phyloP scores from a whole-genome alignment of 2,888 invertebrate species.

The Yponomeuta evonymella region DNA sequence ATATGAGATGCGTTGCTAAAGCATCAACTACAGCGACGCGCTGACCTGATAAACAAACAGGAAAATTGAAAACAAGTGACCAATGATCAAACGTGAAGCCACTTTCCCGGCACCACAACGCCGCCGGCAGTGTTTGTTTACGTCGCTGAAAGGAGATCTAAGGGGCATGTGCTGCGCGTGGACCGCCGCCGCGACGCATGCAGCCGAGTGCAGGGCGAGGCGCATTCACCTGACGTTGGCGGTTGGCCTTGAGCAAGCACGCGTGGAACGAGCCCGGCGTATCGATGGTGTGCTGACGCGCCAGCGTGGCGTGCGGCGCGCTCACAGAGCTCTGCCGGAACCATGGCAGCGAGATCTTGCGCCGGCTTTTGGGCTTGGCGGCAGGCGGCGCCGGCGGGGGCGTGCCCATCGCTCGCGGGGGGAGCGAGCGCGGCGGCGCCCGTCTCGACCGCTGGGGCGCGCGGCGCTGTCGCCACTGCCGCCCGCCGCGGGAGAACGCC shows the following conservation, averaged over 20 bases:
- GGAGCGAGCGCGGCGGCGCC: constrained; percentile 36
- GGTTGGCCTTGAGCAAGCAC: constrained; percentile 81
- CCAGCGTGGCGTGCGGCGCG: constrained; percentile 82
- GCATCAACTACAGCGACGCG: background rate
- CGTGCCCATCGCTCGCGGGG: constrained; percentile 50
- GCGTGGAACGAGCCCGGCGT: constrained; percentile 91
- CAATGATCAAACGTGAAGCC: background rate
- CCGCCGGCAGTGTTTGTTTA: constrained; percentile 25
- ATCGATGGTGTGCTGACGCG: constrained; percentile 93
- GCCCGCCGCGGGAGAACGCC: constrained; percentile 29
- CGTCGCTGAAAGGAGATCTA: constrained; percentile 26
- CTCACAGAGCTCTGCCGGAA: constrained; percentile 88
- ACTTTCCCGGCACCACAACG: constrained; percentile 19
- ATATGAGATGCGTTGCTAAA: background rate
- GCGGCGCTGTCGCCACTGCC: constrained; percentile 30
- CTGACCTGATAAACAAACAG: background rate
- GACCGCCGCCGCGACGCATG: constrained; percentile 23
- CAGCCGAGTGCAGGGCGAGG: constrained; percentile 23
- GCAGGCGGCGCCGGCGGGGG: constrained; percentile 40
- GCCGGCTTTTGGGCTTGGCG: constrained; percentile 80
- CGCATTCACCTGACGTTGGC: constrained; percentile 70
- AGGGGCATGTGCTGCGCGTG: no score
- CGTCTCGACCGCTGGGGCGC: constrained; percentile 40
- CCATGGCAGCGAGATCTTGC: constrained; percentile 94
- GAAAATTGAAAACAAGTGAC: background rate